A percentile compares a stretch with the other conserved stretches of the same genome.
Conservation (phyloP, 2,113 vertebrate genomes). For the Oriolus oriolus region DNA sequence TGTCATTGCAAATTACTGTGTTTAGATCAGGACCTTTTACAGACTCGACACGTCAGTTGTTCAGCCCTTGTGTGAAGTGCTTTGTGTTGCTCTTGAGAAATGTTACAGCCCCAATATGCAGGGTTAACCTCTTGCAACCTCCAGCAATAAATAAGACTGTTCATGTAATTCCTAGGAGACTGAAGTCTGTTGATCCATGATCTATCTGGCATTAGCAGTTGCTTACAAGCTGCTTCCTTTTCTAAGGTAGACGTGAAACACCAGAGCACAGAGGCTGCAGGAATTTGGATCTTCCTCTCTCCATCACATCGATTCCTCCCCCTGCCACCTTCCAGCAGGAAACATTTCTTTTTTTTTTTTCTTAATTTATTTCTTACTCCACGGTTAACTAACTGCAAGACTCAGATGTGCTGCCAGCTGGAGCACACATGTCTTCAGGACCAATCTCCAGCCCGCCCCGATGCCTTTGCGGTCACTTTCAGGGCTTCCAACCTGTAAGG, state of each 20-base stretch:
- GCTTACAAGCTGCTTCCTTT: not conserved
- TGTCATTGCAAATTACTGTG: not conserved
- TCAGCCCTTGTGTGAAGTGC: not conserved
- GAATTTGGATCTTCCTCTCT: not conserved
- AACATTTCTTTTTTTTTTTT: not conserved
- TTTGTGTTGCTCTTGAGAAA: not conserved
- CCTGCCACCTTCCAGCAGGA: not conserved
- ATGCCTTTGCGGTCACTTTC: not conserved
- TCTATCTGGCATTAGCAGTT: not conserved
- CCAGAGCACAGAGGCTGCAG: not conserved
- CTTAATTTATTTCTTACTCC: not conserved
- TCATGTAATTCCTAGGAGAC: not conserved
- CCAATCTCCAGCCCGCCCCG: rapidly evolving
- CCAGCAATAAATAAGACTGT: not conserved
- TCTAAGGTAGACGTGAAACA: not conserved
- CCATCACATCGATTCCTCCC: not conserved
- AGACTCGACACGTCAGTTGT: not conserved
- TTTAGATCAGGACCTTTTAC: not conserved
- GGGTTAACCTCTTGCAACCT: not conserved
- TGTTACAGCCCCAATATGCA: rapidly evolving
- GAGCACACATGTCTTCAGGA: rapidly evolving
- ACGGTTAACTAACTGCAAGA: not conserved
- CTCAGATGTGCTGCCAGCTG: not conserved
- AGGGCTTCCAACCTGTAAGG: not conserved
- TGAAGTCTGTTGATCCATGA: not conserved